A percentile compares a stretch with the other conserved stretches of the same genome.
phyloP scores from a whole-genome alignment of 2,113 vertebrate species.

The Brienomyrus brachyistius region DNA sequence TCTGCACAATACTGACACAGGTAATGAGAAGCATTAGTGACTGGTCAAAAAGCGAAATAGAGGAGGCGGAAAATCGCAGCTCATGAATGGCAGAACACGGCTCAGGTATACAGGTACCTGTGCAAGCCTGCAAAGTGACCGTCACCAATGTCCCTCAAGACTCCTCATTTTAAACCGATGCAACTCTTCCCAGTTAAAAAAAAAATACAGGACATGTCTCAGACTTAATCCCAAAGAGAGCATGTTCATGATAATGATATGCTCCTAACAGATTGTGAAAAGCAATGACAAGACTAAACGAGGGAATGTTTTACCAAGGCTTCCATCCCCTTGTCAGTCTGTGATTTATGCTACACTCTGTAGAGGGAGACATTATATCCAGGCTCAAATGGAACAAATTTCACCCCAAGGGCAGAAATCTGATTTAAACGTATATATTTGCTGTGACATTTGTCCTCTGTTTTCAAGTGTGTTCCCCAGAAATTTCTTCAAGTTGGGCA shows the following conservation, averaged over 20 bases:
- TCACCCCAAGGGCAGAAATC: slow-evolving; percentile 70
- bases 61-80: slow-evolving; percentile 19
- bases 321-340: slow-evolving; percentile 56
- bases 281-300: slow-evolving; percentile 51
- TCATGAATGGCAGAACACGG: slow-evolving; percentile 25
- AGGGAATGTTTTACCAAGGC: slow-evolving; percentile 53
- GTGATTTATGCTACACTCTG: slow-evolving; percentile 71
- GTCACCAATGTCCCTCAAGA: slow-evolving; percentile 50
- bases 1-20: neutral
- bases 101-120: slow-evolving; percentile 47
- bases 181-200: slow-evolving; percentile 38
- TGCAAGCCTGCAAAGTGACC: slow-evolving; percentile 49
- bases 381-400: slow-evolving; percentile 69
- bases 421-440: slow-evolving; percentile 79
- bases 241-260: slow-evolving; percentile 56
- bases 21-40: slow-evolving; percentile 23
- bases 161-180: slow-evolving; percentile 47
- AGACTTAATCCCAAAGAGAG: slow-evolving; percentile 45
- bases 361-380: slow-evolving; percentile 69
- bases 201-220: slow-evolving; percentile 30
- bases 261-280: slow-evolving; percentile 50
- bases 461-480: slow-evolving; percentile 74
- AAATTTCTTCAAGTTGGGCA: slow-evolving; percentile 79
- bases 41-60: slow-evolving; percentile 17
- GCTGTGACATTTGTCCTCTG: slow-evolving; percentile 75